Base-by-base conservation (phyloP, 1,140 invertebrate genomes). In the Arion vulgaris region DNA sequence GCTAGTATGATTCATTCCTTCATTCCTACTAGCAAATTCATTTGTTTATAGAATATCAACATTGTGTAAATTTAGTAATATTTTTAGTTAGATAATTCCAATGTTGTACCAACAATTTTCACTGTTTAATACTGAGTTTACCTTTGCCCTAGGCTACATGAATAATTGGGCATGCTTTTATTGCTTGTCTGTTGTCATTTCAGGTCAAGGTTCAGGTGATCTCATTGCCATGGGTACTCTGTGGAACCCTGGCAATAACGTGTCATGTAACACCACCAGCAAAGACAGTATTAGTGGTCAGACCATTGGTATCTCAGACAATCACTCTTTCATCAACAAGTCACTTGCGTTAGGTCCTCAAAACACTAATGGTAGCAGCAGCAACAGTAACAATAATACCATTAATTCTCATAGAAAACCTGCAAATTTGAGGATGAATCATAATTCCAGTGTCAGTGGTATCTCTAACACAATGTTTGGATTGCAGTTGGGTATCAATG, bases 161-260 rank as follows among this genome's bases (percentile, higher is more conserved):
- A n/a, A n/a, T n/a, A n/a, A 62, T 15, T n/a, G 5, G 13, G 5
- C 26, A n/a, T 13, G 26, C 5, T 62, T 5, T 15, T n/a, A 13
- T 51, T 51, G 26, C 23, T 75, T 75, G 51, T 77, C 45, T n/a
- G n/a, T 75, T 62, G 26, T n/a, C 57, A 13, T 66, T 80, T n/a
- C 72, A 83, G 86, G 83, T 51, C 62, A 84, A 39, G 86, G 85
- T 26, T 81, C 82, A 17, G 86, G 87, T 82, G 87, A 87, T 66
- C 75, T 88, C 7, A 84, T 89, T 72, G 88, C 88, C 28, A 89
- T 88, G 88, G 88, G 88, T 41, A 88, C 88, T 0, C 23, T 89
- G 32, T 89, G 86, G 84, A 88, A 75, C 71, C 87, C 85, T 39
- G 84, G 83, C 57, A 45, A 32, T 41, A 53, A 76, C 68, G 23